Evolutionary conservation across 2,888 invertebrate genomes (phyloP), one percentile per base, ranked within the genome.

Genomic region (Chromoteleia sp.): DNA sequence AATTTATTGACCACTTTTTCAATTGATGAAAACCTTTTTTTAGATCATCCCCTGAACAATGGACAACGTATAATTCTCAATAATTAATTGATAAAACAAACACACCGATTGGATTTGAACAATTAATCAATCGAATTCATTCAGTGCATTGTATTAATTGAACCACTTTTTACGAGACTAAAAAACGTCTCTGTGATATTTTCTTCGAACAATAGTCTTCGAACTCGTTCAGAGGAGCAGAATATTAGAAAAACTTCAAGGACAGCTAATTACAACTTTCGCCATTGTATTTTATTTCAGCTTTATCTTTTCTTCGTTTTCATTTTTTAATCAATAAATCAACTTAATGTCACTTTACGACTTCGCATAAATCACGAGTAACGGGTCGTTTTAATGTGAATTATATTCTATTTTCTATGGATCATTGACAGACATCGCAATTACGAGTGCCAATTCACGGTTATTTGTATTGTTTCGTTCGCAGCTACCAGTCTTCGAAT

Each of bases 251-350:
- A 12, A 41, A 41, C 36, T n/a, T 33, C 8, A 7, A 33, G 33
- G 10, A 33, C 33, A 10, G n/a, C 36, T 36, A 36, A 36, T 36
- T 36, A 36, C 36, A 8, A 33, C 33, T 41, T 41, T 41, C 15
- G 12, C 41, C 15, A 41, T 41, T 41, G 41, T 41, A 3, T 14
- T 41, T 14, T 12, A 14, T 15, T 12, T 5, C 36, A 36, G 2
- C 6, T 10, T n/a, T 8, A 36, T 36, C 7, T 10, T 36, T 8
- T n/a, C 36, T 36, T 36, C 36, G 10, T 2, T 36, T 36, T 4
- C 25, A 8, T 33, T 33, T 5, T 33, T 33, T 33, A 1, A 8
- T 33, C 33, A 41, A 14, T 5, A 41, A 41, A 41, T 41, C 41
- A 41, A 14, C 12, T 41, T 14, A 41, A 12, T 15, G 41, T 41